Evolutionary conservation across 2,797 vertebrate genomes (phyloP), one percentile per base, ranked within the genome.

Genomic region (Pantherophis vulpinus): DNA sequence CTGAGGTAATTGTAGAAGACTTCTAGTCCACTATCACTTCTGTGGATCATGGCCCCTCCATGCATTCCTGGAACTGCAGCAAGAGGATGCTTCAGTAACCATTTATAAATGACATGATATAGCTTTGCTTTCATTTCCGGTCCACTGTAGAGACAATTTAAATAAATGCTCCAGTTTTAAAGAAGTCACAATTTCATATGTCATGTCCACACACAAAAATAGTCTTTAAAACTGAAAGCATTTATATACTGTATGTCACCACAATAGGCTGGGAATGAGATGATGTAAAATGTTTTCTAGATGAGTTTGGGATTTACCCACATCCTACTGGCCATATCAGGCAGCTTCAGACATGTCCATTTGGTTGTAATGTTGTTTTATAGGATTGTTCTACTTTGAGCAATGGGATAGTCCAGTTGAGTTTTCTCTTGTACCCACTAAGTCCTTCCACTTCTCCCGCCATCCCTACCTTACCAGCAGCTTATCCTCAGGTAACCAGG

Each of bases 1-100:
- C 51, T 61, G 63, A 74, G 59, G 91, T 56, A 27, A 92, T 61
- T 70, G 91, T 86, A 32, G 70, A 83, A 94, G 42, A 59, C 91
- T 27, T 93, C 4, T 29, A 59, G 37, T 25, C 42, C 0, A 23
- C 32, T 18, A 92, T 91, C 93, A 63, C 13, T 2, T 23, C 92
- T 83, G 20, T 25, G 23, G 79, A 2, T 47, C 1, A 23, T 83
- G 79, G 79, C 1, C 10, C 10, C 10, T 47, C 79, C 23, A 47
- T 83, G 42, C 42, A 83, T 83, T 47, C 42, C 79, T 83, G 42
- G 79, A 83, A 47, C 20, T 47, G 42, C 2, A 47, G 20, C 79
- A 47, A 47, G 79, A 83, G 1, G 42, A 25, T 83, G 20, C 20
- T 47, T 47, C 20, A 47, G 4, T 83, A 47, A 47, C 10, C 74